Percentiles rank a stretch among this genome's conserved stretches.
Conservation (phyloP, 64 coral and sea anemone species). For the Montipora sp. region DNA sequence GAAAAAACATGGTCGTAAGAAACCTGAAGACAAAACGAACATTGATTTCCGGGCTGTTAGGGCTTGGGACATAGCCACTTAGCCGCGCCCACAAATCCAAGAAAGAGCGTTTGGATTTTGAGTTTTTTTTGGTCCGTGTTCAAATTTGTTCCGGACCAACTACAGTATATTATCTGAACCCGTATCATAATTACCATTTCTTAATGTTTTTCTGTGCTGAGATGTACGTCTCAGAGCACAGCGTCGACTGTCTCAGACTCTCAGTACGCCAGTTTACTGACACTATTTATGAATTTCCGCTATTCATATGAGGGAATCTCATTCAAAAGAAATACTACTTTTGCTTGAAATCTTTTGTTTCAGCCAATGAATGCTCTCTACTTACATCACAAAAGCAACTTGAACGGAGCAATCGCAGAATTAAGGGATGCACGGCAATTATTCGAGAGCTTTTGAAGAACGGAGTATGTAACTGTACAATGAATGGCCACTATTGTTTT, state of each 20-base stretch:
- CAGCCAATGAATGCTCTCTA: background rate
- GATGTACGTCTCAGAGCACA: background rate
- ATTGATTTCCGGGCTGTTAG: no score
- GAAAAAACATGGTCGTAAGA: no score
- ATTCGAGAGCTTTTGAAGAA: no score
- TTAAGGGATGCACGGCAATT: no score
- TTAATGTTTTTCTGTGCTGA: background rate
- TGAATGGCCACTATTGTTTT: no score
- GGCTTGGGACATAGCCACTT: no score
- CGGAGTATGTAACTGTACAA: no score
- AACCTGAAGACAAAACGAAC: no score
- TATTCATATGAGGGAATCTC: background rate
- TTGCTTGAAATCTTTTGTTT: background rate
- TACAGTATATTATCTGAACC: background rate
- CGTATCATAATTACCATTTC: background rate
- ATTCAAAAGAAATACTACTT: background rate
- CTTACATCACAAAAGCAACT: no score
- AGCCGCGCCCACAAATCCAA: no score
- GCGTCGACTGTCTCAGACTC: background rate
- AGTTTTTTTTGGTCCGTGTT: background rate
- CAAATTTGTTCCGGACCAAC: background rate
- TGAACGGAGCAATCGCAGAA: no score
- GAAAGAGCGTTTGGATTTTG: background rate
- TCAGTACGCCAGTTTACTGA: background rate
- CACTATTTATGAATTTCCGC: background rate